Conservation (phyloP, 2,797 vertebrate genomes). For the Clarias pachynema region DNA sequence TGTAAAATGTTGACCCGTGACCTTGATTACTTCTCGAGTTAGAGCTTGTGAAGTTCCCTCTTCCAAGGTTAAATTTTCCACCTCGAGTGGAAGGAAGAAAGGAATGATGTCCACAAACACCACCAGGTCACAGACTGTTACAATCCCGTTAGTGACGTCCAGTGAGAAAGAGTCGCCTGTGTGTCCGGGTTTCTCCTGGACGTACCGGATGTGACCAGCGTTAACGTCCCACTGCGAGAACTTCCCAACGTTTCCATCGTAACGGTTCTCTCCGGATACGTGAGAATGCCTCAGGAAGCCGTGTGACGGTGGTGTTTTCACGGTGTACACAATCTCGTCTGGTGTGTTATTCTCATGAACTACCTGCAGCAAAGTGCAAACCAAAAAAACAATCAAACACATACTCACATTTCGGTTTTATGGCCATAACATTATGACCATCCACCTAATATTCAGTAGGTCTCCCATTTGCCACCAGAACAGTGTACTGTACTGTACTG, state of each 20-base stretch:
- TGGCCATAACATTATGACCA: too few species aligned
- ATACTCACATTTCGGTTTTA: not conserved
- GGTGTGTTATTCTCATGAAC: slow-evolving; percentile 79
- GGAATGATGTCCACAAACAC: slow-evolving; percentile 83
- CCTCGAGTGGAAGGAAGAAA: slow-evolving; percentile 78
- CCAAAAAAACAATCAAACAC: not conserved
- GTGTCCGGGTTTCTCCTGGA: slow-evolving; percentile 72
- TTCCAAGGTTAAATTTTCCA: slow-evolving; percentile 81
- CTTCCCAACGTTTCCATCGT: slow-evolving; percentile 58
- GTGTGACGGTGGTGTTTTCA: slow-evolving; percentile 71
- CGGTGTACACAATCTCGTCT: slow-evolving; percentile 77
- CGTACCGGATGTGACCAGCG: slow-evolving; percentile 77
- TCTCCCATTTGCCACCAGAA: too few species aligned
- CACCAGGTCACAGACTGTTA: slow-evolving; percentile 69
- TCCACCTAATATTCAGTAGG: too few species aligned
- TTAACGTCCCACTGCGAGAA: slow-evolving; percentile 86
- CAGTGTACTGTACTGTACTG: too few species aligned
- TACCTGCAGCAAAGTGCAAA: slow-evolving; percentile 71
- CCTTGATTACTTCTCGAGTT: slow-evolving; percentile 76
- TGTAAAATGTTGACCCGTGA: slow-evolving; percentile 79
- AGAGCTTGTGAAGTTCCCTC: slow-evolving; percentile 82
- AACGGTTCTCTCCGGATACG: slow-evolving; percentile 55
- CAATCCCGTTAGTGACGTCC: slow-evolving; percentile 80
- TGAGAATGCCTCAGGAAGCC: slow-evolving; percentile 75
- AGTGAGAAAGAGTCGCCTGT: slow-evolving; percentile 75